phyloP scores from a whole-genome alignment of 1,140 invertebrate genomes.

The Muscidifurax raptorellus region DNA sequence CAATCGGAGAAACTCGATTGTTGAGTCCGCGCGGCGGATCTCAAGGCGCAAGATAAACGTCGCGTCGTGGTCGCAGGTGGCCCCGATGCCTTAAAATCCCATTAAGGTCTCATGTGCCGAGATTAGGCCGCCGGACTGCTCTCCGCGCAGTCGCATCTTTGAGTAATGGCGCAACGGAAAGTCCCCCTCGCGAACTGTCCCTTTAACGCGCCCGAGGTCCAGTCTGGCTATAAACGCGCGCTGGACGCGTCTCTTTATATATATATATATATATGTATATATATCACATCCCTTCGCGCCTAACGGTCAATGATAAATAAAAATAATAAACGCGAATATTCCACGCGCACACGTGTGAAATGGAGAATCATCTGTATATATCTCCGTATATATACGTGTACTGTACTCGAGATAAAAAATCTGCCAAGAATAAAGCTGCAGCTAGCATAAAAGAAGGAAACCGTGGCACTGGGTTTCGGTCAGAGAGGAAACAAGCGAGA shows the following conservation, averaged over 20 bases:
- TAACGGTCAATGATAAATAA: background rate
- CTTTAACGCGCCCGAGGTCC: background rate
- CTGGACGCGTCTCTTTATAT: background rate
- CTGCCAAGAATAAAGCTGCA: background rate
- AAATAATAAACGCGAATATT: background rate
- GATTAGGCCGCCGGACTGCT: slow-evolving; percentile 71
- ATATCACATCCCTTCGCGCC: background rate
- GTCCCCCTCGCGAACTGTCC: slow-evolving; percentile 23
- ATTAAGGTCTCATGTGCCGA: slow-evolving; percentile 76
- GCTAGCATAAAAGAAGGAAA: slow-evolving; percentile 31
- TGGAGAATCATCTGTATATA: background rate
- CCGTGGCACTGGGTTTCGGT: slow-evolving; percentile 43
- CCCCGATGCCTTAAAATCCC: slow-evolving; percentile 74
- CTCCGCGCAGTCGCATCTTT: slow-evolving; percentile 64
- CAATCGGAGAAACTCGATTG: slow-evolving; percentile 18
- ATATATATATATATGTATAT: too few relatives aligned
- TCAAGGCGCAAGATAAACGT: slow-evolving; percentile 70
- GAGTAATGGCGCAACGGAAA: slow-evolving; percentile 69
- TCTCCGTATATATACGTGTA: background rate
- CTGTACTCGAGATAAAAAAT: background rate
- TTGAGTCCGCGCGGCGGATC: slow-evolving; percentile 37
- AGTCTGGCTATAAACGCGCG: too few relatives aligned
- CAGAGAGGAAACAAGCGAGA: slow-evolving; percentile 9
- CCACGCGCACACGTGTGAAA: background rate
- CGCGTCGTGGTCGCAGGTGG: slow-evolving; percentile 68